Conservation (phyloP, 2,888 invertebrate species). For the Tachina grossa region DNA sequence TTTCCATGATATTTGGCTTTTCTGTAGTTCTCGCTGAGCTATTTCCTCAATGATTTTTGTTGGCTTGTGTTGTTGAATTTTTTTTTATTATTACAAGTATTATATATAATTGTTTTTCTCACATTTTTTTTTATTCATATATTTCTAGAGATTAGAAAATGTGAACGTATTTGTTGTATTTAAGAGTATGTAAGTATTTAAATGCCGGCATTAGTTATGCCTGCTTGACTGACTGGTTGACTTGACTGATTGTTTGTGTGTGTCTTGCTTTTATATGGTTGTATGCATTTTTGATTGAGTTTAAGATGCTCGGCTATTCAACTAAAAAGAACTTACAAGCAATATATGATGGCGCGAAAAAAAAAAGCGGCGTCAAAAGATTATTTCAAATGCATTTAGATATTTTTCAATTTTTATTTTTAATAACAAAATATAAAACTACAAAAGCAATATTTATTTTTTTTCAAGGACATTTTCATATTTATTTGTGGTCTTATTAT, state of each 20-base stretch:
- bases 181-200: slow-evolving; percentile 35
- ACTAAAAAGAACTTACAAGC: slow-evolving; percentile 50
- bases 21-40: slow-evolving; percentile 59
- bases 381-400: slow-evolving; percentile 58
- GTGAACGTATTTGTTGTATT: slow-evolving; percentile 21
- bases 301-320: slow-evolving; percentile 56
- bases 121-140: slow-evolving; percentile 17
- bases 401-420: slow-evolving; percentile 3
- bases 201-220: slow-evolving; percentile 50
- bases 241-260: not conserved
- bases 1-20: slow-evolving; percentile 67
- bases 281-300: slow-evolving; percentile 55
- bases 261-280: slow-evolving; percentile 3
- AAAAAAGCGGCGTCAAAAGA: slow-evolving; percentile 59
- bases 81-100: slow-evolving; percentile 26
- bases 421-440: slow-evolving; percentile 14
- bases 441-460: slow-evolving; percentile 54
- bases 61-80: slow-evolving; percentile 20
- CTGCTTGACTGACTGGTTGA: slow-evolving; percentile 36
- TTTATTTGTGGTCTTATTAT: slow-evolving; percentile 67
- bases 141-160: slow-evolving; percentile 62
- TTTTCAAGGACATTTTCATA: slow-evolving; percentile 69
- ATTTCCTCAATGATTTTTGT: slow-evolving; percentile 70
- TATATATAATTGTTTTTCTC: slow-evolving; percentile 26
- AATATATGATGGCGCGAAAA: slow-evolving; percentile 45